Percentiles rank a stretch among this genome's conserved stretches.
These are phyloP conservation scores for Megaceryle maxima DNA, from an alignment of 2,113 vertebrate genomes.

Conservation along the genomic window DNA sequence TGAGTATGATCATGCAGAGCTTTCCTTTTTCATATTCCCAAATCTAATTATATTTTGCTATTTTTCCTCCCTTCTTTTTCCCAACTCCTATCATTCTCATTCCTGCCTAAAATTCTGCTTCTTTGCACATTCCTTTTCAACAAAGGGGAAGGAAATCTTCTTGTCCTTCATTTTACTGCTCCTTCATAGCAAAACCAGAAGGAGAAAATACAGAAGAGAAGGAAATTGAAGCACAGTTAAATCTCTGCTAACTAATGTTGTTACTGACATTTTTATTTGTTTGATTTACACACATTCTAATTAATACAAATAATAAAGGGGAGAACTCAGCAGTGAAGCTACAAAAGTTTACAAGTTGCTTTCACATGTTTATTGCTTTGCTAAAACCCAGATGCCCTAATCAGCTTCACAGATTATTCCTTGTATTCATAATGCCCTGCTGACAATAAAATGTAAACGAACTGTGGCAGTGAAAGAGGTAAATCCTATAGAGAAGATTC, in stretches of 20 bases:
- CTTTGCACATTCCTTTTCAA: background rate
- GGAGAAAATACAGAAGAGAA: background rate
- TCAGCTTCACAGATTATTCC: background rate
- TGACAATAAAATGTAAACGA: background rate
- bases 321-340: background rate
- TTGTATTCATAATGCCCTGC: background rate
- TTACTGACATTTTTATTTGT: background rate
- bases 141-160: background rate
- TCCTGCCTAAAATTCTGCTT: background rate
- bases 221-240: background rate
- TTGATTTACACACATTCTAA: conserved; percentile 17
- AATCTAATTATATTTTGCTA: background rate
- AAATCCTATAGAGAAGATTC: background rate
- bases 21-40: background rate
- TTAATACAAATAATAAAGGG: conserved; percentile 3
- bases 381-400: background rate
- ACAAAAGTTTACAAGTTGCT: conserved; percentile 33
- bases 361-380: background rate
- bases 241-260: background rate
- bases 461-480: background rate
- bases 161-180: background rate
- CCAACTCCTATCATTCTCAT: background rate
- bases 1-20: background rate
- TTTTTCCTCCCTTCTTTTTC: background rate
- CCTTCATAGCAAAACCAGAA: background rate